Base-by-base conservation (phyloP, 2,888 invertebrate genomes). In the Syrista parreyssii region DNA sequence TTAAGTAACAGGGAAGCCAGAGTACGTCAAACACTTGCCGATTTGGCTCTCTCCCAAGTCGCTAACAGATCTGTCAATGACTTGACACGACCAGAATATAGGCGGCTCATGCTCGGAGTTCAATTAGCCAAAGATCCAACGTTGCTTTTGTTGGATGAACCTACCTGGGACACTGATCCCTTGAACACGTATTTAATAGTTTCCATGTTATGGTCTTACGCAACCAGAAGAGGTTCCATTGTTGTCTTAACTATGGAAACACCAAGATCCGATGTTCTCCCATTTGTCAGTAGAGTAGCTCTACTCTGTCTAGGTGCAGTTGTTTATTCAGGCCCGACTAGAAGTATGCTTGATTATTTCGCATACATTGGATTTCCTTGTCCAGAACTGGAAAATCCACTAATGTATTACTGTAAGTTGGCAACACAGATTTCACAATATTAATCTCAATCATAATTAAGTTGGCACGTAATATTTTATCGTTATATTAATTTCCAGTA, bases 331-430 rank as follows among this genome's bases (percentile, higher is more conserved):
- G 98, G 98, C 0, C 96, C 97, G 12, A 98, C 98, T 0, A 93
- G 97, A 76, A 96, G 97, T 85, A 96, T 99, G 94, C 93, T 99
- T 80, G 97, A 97, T 88, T 99, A 99, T 92, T 99, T 99, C 91
- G 96, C 97, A 78, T 96, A 96, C 82, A 97, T 99, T 84, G 99
- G 99, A 3, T 98, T 98, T 90, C 98, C 98, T 0, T 99, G 99
- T 91, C 99, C 99, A 0, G 97, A 98, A 89, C 92, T 98, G 75
- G 99, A 99, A 90, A 99, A 99, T 92, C 99, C 99, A 0, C 93
- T 99, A n/a, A 98, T 98, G 96, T 99, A 98, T 92, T 99, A 98
- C 90, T 93, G 98, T 98, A 92, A 95, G 97, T 94, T 74, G 76
- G 33, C 34, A 23, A 23, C 23, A 9, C 23, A 55, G 55, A 55